These are phyloP conservation scores for Luffia ferchaultella DNA, from an alignment of 2,888 invertebrate species.

Conservation along the genomic window DNA sequence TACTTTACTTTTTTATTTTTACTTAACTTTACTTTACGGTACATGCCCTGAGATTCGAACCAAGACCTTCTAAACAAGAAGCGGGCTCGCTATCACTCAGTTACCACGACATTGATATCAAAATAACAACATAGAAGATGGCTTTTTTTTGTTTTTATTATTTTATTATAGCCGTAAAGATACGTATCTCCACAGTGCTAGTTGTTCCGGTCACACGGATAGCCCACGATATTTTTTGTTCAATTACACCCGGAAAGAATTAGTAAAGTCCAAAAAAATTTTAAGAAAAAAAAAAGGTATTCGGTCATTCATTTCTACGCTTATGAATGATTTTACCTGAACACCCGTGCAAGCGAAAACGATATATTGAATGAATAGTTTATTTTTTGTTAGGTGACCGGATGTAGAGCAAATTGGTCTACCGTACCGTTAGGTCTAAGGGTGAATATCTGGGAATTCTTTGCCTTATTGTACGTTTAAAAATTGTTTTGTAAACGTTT, in stretches of 20 bases:
- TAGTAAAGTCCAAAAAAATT: neutral
- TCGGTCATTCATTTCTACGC: neutral
- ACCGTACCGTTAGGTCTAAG: constrained; percentile 41
- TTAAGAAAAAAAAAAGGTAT: neutral
- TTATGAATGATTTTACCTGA: neutral
- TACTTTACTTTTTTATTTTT: no score
- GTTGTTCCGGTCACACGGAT: neutral
- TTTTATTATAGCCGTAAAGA: neutral
- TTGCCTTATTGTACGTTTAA: neutral
- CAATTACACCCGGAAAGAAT: neutral
- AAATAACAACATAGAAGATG: neutral
- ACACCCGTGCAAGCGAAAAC: neutral
- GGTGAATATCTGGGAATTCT: neutral
- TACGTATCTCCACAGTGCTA: neutral
- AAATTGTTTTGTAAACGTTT: neutral
- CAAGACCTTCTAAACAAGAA: no score
- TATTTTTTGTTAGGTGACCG: constrained; percentile 26
- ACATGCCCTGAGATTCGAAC: no score
- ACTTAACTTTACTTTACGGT: no score
- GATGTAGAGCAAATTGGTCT: constrained; percentile 47
- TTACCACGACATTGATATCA: no score
- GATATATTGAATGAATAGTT: neutral
- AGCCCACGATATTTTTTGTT: neutral
- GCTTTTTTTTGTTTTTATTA: no score
- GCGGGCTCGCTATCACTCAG: no score